Evolutionary conservation across 2,888 invertebrate species (phyloP).

Genomic region (Leistus spinibarbis): DNA sequence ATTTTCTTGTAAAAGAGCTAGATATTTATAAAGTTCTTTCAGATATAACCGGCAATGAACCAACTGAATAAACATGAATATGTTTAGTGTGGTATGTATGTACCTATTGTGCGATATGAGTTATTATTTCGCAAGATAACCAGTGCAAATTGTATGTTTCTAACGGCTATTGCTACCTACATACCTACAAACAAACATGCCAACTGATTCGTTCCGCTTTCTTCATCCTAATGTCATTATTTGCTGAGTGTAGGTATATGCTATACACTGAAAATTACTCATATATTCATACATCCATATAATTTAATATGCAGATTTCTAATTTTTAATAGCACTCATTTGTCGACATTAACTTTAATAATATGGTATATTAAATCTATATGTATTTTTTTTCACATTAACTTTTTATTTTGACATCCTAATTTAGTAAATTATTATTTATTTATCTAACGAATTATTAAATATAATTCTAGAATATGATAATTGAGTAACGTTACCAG

Average conservation of each 20-base stretch:
- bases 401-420: too few relatives aligned
- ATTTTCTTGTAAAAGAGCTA: too few relatives aligned
- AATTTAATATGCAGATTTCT: not conserved
- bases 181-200: constrained; percentile 1
- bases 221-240: constrained; percentile 6
- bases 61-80: not conserved
- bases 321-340: not conserved
- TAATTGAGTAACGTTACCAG: too few relatives aligned
- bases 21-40: too few relatives aligned
- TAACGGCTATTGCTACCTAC: constrained; percentile 8
- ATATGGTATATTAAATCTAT: not conserved
- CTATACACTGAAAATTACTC: not conserved
- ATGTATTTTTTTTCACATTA: not conserved
- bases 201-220: constrained; percentile 8
- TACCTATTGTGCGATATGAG: not conserved
- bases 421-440: not conserved
- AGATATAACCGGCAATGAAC: too few relatives aligned
- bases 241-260: not conserved
- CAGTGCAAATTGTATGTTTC: constrained; percentile 6
- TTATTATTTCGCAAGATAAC: constrained; percentile 11
- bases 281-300: not conserved
- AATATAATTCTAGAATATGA: too few relatives aligned
- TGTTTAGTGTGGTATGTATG: not conserved
- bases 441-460: not conserved
- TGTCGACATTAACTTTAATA: not conserved